Evolutionary conservation across 2,888 invertebrate genomes (phyloP).

Genomic region (Brenthis daphne): DNA sequence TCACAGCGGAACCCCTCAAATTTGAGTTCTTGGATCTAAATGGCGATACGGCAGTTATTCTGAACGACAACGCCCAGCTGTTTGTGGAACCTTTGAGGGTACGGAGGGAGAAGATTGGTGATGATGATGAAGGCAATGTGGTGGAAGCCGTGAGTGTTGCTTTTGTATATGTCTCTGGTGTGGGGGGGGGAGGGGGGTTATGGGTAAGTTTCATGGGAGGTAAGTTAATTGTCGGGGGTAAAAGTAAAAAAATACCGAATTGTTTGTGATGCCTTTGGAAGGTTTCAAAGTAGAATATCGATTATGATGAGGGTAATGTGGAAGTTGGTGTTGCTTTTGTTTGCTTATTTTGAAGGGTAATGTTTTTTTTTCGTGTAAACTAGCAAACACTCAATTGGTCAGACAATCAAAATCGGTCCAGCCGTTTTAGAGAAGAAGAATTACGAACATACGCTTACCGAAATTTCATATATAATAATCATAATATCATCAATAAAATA

Average conservation of each 20-base stretch:
- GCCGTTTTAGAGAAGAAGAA: too few relatives aligned
- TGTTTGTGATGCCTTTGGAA: neutral
- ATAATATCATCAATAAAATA: too few relatives aligned
- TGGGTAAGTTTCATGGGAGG: neutral
- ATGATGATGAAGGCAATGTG: constrained; percentile 53
- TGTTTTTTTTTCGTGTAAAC: too few relatives aligned
- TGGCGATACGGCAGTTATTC: constrained; percentile 86
- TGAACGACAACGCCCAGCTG: constrained; percentile 95
- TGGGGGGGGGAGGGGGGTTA: neutral
- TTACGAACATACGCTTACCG: too few relatives aligned
- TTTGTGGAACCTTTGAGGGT: constrained; percentile 93
- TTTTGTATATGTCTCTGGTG: constrained; percentile 18
- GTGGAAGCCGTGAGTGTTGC: constrained; percentile 61
- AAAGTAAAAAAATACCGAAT: neutral
- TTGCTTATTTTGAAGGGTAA: too few relatives aligned
- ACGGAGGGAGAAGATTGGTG: constrained; percentile 81
- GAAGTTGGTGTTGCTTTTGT: neutral
- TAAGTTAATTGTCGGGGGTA: neutral
- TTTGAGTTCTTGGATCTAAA: constrained; percentile 89
- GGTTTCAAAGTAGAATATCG: too few relatives aligned
- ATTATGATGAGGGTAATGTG: neutral
- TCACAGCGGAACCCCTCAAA: constrained; percentile 90
- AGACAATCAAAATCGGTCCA: too few relatives aligned
- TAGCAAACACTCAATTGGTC: too few relatives aligned
- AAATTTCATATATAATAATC: too few relatives aligned